Evolutionary conservation across 2,888 invertebrate species (phyloP).

Genomic region (Hyles lineata): DNA sequence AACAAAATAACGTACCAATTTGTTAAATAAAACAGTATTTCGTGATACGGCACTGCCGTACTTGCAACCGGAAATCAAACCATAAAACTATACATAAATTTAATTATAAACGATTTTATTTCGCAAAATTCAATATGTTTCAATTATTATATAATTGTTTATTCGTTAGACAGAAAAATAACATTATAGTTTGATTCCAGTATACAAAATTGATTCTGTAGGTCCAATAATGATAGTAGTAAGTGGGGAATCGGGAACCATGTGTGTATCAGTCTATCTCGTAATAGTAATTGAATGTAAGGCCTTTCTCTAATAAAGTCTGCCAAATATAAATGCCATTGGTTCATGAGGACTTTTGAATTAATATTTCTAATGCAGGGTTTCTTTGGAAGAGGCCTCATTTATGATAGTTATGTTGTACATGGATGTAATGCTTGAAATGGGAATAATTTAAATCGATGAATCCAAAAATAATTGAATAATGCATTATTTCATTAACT

Average conservation of each 20-base stretch:
- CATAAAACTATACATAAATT: neutral
- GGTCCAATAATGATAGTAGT: neutral
- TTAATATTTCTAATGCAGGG: no score
- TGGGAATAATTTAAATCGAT: neutral
- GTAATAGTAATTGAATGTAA: no score
- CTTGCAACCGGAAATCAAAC: neutral
- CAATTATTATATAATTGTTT: no score
- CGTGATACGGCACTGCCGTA: neutral
- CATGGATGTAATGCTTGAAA: neutral
- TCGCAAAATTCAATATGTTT: no score
- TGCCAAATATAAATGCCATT: no score
- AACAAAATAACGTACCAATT: slow-evolving; percentile 45
- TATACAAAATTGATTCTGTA: neutral
- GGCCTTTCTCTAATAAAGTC: no score
- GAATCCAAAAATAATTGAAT: neutral
- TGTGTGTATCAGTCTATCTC: neutral
- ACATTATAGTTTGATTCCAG: neutral
- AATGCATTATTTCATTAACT: neutral
- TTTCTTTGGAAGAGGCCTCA: no score
- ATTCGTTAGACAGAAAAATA: no score
- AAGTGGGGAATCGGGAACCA: neutral
- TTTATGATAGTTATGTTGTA: no score
- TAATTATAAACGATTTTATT: no score
- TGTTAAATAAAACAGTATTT: neutral
- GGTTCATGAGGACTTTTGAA: no score